Conservation (phyloP, 2,888 invertebrate genomes). For the Girardia tigrina region DNA sequence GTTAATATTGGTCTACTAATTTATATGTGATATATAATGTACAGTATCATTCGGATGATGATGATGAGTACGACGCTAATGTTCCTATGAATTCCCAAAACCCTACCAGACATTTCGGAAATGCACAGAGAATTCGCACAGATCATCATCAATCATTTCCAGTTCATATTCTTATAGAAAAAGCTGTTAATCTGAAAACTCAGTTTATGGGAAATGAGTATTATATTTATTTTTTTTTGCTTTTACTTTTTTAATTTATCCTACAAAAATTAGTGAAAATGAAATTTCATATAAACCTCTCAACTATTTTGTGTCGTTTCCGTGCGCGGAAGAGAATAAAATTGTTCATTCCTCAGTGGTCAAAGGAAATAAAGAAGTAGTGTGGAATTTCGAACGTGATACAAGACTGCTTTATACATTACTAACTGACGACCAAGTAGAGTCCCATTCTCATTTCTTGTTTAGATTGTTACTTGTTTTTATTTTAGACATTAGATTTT, state of each 20-base stretch:
- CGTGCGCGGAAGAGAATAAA: background rate
- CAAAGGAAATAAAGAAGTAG: background rate
- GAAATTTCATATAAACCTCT: background rate
- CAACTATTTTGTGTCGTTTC: background rate
- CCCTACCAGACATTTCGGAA: background rate
- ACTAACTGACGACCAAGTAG: background rate
- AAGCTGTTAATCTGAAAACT: constrained; percentile 3
- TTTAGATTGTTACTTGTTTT: background rate
- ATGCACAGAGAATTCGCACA: background rate
- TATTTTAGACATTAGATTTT: background rate
- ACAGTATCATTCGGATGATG: background rate
- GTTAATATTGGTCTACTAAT: too few relatives aligned
- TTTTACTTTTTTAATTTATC: background rate
- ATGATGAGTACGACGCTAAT: background rate
- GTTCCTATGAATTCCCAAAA: too few relatives aligned
- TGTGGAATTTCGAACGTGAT: constrained; percentile 13
- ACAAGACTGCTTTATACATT: background rate
- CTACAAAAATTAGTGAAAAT: background rate
- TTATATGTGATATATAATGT: background rate
- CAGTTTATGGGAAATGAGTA: background rate
- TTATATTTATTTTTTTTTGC: background rate
- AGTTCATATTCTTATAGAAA: constrained; percentile 25
- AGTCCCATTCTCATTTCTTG: background rate
- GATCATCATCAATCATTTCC: constrained; percentile 24
- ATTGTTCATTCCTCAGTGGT: background rate